Conservation (phyloP, 2,888 invertebrate genomes). For the Sinopyrophorus schimmeli region DNA sequence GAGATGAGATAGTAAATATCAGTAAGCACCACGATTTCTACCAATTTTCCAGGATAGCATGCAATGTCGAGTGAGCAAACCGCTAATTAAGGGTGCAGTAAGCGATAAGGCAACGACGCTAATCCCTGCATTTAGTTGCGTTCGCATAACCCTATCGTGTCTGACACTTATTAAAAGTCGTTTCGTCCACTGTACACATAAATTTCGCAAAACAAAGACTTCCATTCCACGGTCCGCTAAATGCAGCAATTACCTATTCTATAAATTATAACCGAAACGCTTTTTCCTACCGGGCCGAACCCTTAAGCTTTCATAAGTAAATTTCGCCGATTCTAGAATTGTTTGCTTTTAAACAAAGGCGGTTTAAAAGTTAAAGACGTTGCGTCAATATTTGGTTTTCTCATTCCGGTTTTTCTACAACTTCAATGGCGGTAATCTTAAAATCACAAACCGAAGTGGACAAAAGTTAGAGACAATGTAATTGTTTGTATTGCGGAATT, state of each 20-base stretch:
- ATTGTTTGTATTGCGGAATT: slow-evolving; percentile 27
- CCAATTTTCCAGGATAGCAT: slow-evolving; percentile 18
- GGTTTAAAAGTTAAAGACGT: slow-evolving; percentile 32
- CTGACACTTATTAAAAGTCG: slow-evolving; percentile 20
- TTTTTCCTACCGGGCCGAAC: not conserved
- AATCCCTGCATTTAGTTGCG: slow-evolving; percentile 21
- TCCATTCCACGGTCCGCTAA: slow-evolving; percentile 1
- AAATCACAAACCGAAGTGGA: slow-evolving; percentile 27
- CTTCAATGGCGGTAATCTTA: slow-evolving; percentile 29
- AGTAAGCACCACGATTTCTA: slow-evolving; percentile 6
- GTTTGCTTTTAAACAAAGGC: slow-evolving; percentile 31
- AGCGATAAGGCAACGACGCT: slow-evolving; percentile 21
- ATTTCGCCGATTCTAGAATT: slow-evolving; percentile 23
- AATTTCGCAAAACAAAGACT: slow-evolving; percentile 9
- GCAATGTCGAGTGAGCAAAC: slow-evolving; percentile 17
- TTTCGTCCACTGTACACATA: slow-evolving; percentile 13
- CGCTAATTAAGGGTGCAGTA: slow-evolving; percentile 23
- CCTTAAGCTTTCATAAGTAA: slow-evolving; percentile 19
- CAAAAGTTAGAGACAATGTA: slow-evolving; percentile 26
- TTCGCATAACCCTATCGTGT: slow-evolving; percentile 19
- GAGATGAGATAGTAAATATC: slow-evolving; percentile 15
- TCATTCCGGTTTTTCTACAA: slow-evolving; percentile 26
- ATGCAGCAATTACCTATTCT: slow-evolving; percentile 13
- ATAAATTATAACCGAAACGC: slow-evolving; percentile 15
- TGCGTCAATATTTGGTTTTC: slow-evolving; percentile 31